Evolutionary conservation across 1,140 invertebrate species (phyloP).

Genomic region (Myzus persicae): DNA sequence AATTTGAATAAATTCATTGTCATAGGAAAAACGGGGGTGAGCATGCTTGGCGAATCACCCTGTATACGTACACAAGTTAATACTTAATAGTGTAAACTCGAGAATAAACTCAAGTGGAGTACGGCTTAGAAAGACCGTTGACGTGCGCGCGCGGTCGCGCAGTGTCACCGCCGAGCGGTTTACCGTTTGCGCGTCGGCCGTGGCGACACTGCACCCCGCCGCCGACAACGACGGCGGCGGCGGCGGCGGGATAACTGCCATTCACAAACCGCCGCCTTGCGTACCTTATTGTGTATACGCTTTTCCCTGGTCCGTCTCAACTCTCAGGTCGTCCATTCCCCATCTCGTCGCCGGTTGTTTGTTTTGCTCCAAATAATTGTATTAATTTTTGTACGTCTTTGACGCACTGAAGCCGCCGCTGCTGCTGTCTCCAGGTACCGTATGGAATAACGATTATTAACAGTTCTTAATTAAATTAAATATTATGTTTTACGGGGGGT

Average conservation of each 20-base stretch:
- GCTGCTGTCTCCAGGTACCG: background rate
- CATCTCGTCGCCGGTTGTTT: background rate
- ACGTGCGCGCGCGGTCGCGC: background rate
- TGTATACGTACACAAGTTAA: background rate
- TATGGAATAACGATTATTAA: background rate
- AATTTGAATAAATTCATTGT: background rate
- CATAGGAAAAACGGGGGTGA: background rate
- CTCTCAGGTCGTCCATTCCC: background rate
- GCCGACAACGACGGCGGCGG: too few relatives aligned
- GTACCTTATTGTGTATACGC: background rate
- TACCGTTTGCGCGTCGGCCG: background rate
- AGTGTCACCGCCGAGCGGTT: background rate
- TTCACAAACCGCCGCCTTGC: background rate
- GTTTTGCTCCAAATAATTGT: background rate
- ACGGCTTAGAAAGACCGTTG: background rate
- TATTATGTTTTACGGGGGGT: background rate
- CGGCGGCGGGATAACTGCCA: conserved; percentile 1
- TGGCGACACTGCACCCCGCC: background rate
- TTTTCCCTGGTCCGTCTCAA: background rate
- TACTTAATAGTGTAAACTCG: background rate
- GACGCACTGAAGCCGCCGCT: background rate
- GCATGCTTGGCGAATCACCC: background rate
- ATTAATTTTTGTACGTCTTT: background rate
- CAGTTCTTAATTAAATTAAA: background rate
- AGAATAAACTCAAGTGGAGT: background rate